phyloP scores from a whole-genome alignment of 1,140 invertebrate genomes.

The Drosophila sechellia region DNA sequence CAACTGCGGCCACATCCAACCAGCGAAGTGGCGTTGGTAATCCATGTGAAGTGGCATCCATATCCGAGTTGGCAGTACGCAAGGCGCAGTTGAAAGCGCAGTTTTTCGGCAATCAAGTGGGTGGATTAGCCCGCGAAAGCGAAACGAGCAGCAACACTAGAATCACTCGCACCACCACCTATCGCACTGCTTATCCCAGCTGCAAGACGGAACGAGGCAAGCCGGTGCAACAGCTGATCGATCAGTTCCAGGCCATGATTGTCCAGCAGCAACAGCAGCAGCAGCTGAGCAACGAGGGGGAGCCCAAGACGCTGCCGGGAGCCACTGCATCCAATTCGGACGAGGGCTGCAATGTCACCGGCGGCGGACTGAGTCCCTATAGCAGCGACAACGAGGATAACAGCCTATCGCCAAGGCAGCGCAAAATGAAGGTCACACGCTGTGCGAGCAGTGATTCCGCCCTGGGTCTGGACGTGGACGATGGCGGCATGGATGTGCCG shows the following conservation, averaged over 20 bases:
- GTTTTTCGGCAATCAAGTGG: conserved; percentile 51
- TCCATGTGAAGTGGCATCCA: conserved; percentile 45
- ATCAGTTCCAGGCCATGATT: conserved; percentile 71
- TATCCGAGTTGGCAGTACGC: conserved; percentile 44
- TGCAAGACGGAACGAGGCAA: conserved; percentile 3
- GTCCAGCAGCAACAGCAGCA: conserved; percentile 58
- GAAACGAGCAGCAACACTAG: neutral
- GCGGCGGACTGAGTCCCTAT: conserved; percentile 71
- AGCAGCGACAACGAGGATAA: conserved; percentile 75
- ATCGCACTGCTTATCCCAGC: conserved; percentile 4
- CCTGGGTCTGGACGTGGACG: conserved; percentile 78
- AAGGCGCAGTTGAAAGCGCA: conserved; percentile 65
- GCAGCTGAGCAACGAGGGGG: conserved; percentile 5
- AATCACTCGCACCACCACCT: neutral
- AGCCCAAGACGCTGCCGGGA: neutral
- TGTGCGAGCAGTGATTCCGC: conserved; percentile 83
- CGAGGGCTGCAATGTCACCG: conserved; percentile 70
- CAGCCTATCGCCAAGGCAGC: conserved; percentile 10
- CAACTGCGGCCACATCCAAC: conserved; percentile 1
- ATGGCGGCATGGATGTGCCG: conserved; percentile 42
- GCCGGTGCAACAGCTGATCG: conserved; percentile 56
- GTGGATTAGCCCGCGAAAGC: neutral
- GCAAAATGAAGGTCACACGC: conserved; percentile 73
- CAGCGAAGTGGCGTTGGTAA: neutral
- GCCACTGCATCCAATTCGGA: conserved; percentile 73